Evolutionary conservation across 2,113 vertebrate genomes (phyloP), one percentile per base, ranked within the genome.

Genomic region (Gopherus evgoodei): DNA sequence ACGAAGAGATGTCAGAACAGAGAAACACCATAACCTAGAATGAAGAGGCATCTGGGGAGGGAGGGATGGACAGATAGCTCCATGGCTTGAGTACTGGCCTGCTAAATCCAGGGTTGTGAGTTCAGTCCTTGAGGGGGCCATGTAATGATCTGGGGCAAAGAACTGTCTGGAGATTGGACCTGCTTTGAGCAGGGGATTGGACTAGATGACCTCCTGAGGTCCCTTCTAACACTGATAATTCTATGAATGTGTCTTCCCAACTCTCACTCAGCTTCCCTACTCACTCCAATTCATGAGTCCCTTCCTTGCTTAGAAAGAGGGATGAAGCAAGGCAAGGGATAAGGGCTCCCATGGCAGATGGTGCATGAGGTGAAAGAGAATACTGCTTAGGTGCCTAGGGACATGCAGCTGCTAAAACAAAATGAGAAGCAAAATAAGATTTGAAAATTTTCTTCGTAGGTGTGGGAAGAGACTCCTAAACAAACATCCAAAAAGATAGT

Each of bases 401-500:
- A 1, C 5, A 29, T 14, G 92, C 27, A 88, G 1, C 4, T 2
- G 1, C 42, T 50, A 56, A 47, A 91, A 6, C 5, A 82, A 62
- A 25, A 56, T 80, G 75, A 87, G 31, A 38, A 81, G 22, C 19
- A 65, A 62, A 62, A 65, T 65, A 35, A 65, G 62, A 65, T 65
- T 65, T 65, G 35, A 31, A 35, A 17, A 38, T 50, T 50, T 22
- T 52, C 79, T 81, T 81, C 22, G 50, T 8, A 81, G 50, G 38
- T 2, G 53, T 14, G 3, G 2, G 84, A 80, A 21, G 14, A 57
- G 21, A 9, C 86, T 78, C 44, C 91, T 62, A 91, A 78, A 85
- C 21, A 56, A 90, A 49, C 10, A 81, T 1, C 27, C 21, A 31
- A 0, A 0, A n/a, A 65, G 22, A 75, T 0, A 1, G 31, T 35